phyloP scores from a whole-genome alignment of 2,888 invertebrate genomes.

The Drosophila neotestacea region DNA sequence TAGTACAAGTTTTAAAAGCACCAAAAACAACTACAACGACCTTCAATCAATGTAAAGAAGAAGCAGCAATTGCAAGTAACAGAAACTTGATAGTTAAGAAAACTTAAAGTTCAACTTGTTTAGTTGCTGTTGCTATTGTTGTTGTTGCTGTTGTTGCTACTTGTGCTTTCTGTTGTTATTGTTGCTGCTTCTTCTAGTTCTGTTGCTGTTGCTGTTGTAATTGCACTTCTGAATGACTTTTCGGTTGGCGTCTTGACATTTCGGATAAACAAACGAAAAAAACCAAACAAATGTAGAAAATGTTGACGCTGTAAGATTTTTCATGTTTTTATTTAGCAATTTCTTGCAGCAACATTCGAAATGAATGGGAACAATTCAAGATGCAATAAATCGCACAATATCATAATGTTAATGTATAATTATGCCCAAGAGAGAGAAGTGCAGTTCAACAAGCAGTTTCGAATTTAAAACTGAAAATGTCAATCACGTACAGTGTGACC shows the following conservation, averaged over 20 bases:
- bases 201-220: slow-evolving; percentile 19
- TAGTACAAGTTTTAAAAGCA: neutral
- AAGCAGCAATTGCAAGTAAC: slow-evolving; percentile 8
- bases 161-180: slow-evolving; percentile 23
- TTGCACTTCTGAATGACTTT: slow-evolving; percentile 69
- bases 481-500: slow-evolving; percentile 55
- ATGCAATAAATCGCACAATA: slow-evolving; percentile 24
- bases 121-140: slow-evolving; percentile 7
- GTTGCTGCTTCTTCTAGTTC: slow-evolving; percentile 20
- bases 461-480: slow-evolving; percentile 62
- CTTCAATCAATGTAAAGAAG: slow-evolving; percentile 57
- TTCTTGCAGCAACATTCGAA: slow-evolving; percentile 59
- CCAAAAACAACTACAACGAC: slow-evolving; percentile 41
- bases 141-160: slow-evolving; percentile 10
- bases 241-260: slow-evolving; percentile 68
- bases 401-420: slow-evolving; percentile 32
- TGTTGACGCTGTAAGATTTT: slow-evolving; percentile 32
- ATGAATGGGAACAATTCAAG: slow-evolving; percentile 39
- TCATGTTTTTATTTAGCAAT: slow-evolving; percentile 75
- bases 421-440: slow-evolving; percentile 32
- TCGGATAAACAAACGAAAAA: slow-evolving; percentile 60
- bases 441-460: slow-evolving; percentile 16
- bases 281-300: slow-evolving; percentile 45
- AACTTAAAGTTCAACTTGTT: slow-evolving; percentile 77
- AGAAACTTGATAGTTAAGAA: slow-evolving; percentile 65